Conservation (phyloP, 2,888 invertebrate genomes). For the Hirtodrosophila confusa region DNA sequence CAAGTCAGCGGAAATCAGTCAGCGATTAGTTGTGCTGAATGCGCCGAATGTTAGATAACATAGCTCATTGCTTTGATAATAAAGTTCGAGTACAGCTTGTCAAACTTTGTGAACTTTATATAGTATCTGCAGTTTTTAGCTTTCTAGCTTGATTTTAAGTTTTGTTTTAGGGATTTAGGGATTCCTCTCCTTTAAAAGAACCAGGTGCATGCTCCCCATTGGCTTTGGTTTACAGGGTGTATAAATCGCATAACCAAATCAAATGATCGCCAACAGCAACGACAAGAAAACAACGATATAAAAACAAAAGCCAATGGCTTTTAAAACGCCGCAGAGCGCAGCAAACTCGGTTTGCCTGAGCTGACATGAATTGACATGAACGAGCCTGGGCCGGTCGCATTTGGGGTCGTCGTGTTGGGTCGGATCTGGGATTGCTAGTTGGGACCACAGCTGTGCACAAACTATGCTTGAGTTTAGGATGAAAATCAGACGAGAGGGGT, state of each 20-base stretch:
- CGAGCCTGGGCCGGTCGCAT: conserved; percentile 25
- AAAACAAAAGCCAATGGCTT: conserved; percentile 47
- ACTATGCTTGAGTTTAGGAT: conserved; percentile 45
- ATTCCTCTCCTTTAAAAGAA: too few species aligned
- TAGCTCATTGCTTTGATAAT: too few species aligned
- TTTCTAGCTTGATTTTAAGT: too few species aligned
- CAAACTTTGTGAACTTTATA: too few species aligned
- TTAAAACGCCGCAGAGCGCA: conserved; percentile 37
- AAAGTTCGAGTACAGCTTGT: too few species aligned
- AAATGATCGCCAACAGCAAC: conserved; percentile 44
- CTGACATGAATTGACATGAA: conserved; percentile 62
- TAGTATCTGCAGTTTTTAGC: too few species aligned
- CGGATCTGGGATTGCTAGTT: conserved; percentile 25
- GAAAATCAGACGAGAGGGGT: conserved; percentile 34
- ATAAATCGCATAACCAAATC: conserved; percentile 26
- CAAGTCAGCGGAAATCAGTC: too few species aligned
- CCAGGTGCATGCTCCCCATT: not conserved
- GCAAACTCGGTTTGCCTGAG: conserved; percentile 53
- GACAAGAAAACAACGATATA: conserved; percentile 8
- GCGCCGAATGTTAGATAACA: too few species aligned
- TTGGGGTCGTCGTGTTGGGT: conserved; percentile 24
- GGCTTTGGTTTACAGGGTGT: conserved; percentile 25
- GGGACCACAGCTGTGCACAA: conserved; percentile 47
- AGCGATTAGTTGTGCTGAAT: too few species aligned
- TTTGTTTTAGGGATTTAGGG: too few species aligned